Base-by-base conservation (phyloP, 1,140 invertebrate species). In the Drosophila burlai region DNA sequence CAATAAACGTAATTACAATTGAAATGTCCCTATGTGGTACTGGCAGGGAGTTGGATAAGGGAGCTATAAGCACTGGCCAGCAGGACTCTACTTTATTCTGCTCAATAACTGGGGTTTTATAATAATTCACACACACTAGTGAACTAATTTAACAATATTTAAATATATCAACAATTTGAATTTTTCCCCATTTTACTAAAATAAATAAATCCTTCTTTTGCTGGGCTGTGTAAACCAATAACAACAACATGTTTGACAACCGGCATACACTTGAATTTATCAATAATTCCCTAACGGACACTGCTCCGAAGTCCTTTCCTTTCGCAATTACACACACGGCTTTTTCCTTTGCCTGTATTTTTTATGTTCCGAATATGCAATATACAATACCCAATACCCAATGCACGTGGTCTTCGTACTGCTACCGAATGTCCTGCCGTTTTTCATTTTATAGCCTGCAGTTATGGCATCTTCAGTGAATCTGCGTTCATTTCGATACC, bases 1-100 rank as follows among this genome's bases (percentile, higher is more conserved):
- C 81, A 89, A 84, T 89, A 89, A 87, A 72, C 84, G 77, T 89
- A 84, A 89, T 89, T 89, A 89, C 81, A 89, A 90, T 81, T 78
- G 63, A 49, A 62, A 47, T 43, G 50, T 50, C 42, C 40, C 36
- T 58, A 40, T 77, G 36, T 61, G 40, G 6, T 15, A 50, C 4
- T 42, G 21, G 38, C 42, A 26, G 31, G 11, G 49, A 68, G 67
- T 47, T 46, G 50, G 50, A 57, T 49, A 57, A 24, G 34, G 42
- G 50, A 47, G 13, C 36, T 9, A 18, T 18, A 11, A 15, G 24
- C 11, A 66, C 24, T 55, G 34, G 6, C 34, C 34, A 55, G 34
- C 52, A 55, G 15, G 21, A 15, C 13, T 24, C 36, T 0, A 21
- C 13, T 38, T 36, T 21, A 24, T 8, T 36, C 2, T 15, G 7